Evolutionary conservation across 2,888 invertebrate genomes (phyloP).

Genomic region (Andrena flavipes): DNA sequence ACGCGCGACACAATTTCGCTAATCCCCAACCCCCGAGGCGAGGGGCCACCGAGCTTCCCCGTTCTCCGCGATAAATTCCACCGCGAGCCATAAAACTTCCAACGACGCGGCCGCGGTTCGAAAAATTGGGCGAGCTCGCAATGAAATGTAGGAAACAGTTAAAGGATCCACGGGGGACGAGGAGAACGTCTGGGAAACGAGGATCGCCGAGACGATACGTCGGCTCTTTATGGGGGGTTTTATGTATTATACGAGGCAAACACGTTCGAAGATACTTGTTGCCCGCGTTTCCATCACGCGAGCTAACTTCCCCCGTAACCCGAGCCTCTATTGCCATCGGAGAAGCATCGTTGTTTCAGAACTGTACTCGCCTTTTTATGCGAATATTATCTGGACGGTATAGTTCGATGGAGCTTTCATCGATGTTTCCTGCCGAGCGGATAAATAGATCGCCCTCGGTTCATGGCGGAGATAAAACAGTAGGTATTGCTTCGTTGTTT

Average conservation of each 20-base stretch:
- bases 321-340: slow-evolving; percentile 18
- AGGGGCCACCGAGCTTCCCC: background rate
- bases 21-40: background rate
- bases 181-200: slow-evolving; percentile 5
- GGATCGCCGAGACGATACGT: slow-evolving; percentile 9
- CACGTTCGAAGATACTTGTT: slow-evolving; percentile 36
- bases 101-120: slow-evolving; percentile 22
- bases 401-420: background rate
- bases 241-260: slow-evolving; percentile 27
- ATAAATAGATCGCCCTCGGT: background rate
- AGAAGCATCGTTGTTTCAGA: slow-evolving; percentile 37
- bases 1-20: background rate
- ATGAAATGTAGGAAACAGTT: slow-evolving; percentile 28
- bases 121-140: slow-evolving; percentile 21
- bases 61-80: slow-evolving; percentile 26
- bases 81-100: slow-evolving; percentile 37
- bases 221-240: slow-evolving; percentile 24
- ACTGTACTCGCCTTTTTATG: slow-evolving; percentile 10
- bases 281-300: slow-evolving; percentile 21
- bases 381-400: slow-evolving; percentile 2
- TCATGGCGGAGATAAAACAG: too few species aligned
- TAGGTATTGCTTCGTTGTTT: too few species aligned
- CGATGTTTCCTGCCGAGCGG: background rate
- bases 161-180: slow-evolving; percentile 3
- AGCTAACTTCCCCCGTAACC: slow-evolving; percentile 14